Base-by-base conservation (phyloP, 2,888 invertebrate genomes). In the Agonopterix arenella region DNA sequence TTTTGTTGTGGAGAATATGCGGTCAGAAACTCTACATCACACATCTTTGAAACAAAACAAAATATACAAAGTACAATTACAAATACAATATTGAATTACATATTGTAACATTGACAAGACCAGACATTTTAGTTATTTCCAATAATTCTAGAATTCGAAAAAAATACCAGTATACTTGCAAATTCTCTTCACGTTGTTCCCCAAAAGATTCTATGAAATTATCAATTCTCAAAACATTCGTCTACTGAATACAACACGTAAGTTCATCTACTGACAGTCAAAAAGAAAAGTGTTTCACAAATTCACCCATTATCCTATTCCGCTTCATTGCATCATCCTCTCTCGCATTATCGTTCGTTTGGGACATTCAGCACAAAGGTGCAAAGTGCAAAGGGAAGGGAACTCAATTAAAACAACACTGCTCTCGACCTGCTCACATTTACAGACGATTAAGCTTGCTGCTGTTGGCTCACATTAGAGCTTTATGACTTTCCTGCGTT, bases 331-430 rank as follows among this genome's bases (percentile, higher is more conserved):
- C 41, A 46, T 48, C 46, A 46, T 46, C 53, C 50, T 55, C 38
- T 46, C 38, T 46, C 46, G 10, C 11, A 36, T 49, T 13, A 48
- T 66, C 65, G 61, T 68, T 73, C 61, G 67, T 75, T 68, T 65
- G 70, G 58, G 68, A 66, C 68, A 70, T 60, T 66, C 65, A 62
- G 67, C 74, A 78, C 79, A 81, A 78, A 79, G 78, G 79, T 76
- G 78, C 66, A 73, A 58, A 61, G 55, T 56, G 60, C 59, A 62
- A 72, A 76, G 75, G 68, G 68, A 70, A 73, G 70, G 66, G 65
- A 80, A 80, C 79, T 79, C 75, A 79, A 82, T 84, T 84, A 84
- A 84, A 82, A 79, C 78, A 74, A 73, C 75, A 68, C 40, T 40
- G 60, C 58, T 64, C 68, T 72, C 65, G 61, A 64, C 67, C 65